Percentiles rank a stretch among this genome's conserved stretches.
Conservation (phyloP, 2,113 vertebrate genomes). For the Phylloscopus whistleri region DNA sequence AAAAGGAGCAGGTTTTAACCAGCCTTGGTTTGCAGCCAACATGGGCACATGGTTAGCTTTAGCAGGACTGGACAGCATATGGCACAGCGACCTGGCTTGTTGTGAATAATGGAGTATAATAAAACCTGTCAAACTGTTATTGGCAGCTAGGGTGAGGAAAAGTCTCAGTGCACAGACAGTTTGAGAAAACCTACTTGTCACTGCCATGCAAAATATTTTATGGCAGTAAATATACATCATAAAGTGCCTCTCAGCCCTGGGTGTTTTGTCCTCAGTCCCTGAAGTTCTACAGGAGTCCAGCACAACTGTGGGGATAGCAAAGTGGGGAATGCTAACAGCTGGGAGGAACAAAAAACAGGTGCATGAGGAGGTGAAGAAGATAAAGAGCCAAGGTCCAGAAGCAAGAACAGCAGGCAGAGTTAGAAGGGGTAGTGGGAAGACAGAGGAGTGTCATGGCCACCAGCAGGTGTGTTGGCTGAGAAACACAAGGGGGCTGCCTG, state of each 20-base stretch:
- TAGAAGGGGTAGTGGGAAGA: neutral
- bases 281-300: neutral
- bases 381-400: neutral
- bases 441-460: neutral
- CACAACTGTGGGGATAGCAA: neutral
- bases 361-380: neutral
- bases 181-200: conserved; percentile 38
- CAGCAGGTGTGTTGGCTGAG: neutral
- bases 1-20: conserved; percentile 53
- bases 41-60: conserved; percentile 57
- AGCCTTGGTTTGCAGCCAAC: conserved; percentile 56
- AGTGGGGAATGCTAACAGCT: neutral
- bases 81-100: conserved; percentile 62
- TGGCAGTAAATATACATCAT: neutral
- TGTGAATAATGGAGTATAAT: conserved; percentile 63
- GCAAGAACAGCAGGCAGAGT: neutral
- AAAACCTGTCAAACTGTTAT: conserved; percentile 63
- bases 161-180: conserved; percentile 9
- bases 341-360: neutral
- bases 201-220: conserved; percentile 30
- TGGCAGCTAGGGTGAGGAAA: conserved; percentile 51
- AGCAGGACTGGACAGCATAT: conserved; percentile 61
- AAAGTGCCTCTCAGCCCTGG: neutral
- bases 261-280: neutral
- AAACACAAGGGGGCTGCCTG: neutral